A percentile compares a stretch with the other conserved stretches of the same genome.
These are phyloP conservation scores for Sarcophaga peregrina DNA, from an alignment of 1,140 invertebrate genomes.

Conservation along the genomic window DNA sequence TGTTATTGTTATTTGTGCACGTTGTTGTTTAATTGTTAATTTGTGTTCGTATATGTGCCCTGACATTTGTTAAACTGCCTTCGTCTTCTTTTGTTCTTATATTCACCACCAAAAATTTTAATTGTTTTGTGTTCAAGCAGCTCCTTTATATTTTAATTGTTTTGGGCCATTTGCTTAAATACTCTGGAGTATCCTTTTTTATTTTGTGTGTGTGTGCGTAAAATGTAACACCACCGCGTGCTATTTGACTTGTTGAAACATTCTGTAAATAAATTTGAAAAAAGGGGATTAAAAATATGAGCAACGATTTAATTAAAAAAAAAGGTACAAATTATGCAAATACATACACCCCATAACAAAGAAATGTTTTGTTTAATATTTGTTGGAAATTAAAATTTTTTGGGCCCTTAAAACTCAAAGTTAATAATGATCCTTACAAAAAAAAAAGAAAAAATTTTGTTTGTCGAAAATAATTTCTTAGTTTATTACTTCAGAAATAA, in stretches of 20 bases:
- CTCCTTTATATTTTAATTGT: slow-evolving; percentile 6
- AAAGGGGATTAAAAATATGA: neutral
- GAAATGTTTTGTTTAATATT: no score
- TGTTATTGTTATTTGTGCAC: slow-evolving; percentile 11
- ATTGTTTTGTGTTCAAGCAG: slow-evolving; percentile 21
- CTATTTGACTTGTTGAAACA: slow-evolving; percentile 25
- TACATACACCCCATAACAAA: no score
- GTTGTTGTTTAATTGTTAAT: neutral
- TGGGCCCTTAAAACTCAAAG: no score
- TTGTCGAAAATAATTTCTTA: no score
- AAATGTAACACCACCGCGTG: neutral
- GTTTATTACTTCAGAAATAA: no score
- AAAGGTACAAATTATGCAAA: neutral
- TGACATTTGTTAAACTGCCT: slow-evolving; percentile 17
- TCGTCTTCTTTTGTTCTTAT: neutral
- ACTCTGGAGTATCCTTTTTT: slow-evolving; percentile 28
- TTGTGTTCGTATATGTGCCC: neutral
- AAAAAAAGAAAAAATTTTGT: no score
- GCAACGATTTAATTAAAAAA: neutral
- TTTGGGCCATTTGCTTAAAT: slow-evolving; percentile 40
- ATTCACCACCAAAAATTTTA: slow-evolving; percentile 1
- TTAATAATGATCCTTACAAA: no score
- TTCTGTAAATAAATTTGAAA: slow-evolving; percentile 19
- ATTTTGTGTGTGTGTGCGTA: neutral
- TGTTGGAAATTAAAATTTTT: no score